Evolutionary conservation across 2,888 invertebrate species (phyloP), one percentile per base, ranked within the genome.

Genomic region (Druceiella hillmani): DNA sequence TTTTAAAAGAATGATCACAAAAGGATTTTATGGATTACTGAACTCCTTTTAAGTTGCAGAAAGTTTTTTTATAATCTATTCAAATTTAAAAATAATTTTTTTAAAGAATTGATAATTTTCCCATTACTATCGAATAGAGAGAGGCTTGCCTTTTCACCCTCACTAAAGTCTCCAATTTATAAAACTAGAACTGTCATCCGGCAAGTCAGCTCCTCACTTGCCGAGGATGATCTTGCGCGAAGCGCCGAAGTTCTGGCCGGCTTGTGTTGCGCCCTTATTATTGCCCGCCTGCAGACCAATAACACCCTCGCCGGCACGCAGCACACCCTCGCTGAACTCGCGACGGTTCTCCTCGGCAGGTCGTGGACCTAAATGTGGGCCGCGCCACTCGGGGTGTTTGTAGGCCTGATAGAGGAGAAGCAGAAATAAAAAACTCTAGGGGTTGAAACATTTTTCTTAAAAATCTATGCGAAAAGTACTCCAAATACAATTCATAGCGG

Each of bases 261-360:
- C 81, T 57, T 91, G 90, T 20, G 80, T 83, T 6, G 91, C 90
- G 9, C 85, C 79, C 52, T 84, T 84, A 66, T 92, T 92, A 48
- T 81, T 80, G 24, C 93, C 92, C 31, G 88, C 89, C 64, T 93
- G 92, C 3, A 92, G 76, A 12, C 88, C 87, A 51, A 92, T 92
- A 24, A 92, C 79, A 10, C 79, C 74, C 53, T 91, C 82, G 1
- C 91, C 88, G 14, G 91, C 90, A 20, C 86, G 73, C 34, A 93
- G 69, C 47, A 87, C 85, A 48, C 87, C 83, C 50, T 88, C 86
- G 38, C 82, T 79, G 71, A 87, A 92, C 33, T 86, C 81, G 3
- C 90, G 76, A 36, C 76, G 76, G 66, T 90, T 86, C 57, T 88
- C 88, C 53, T 91, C 90, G 4, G 90, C 76, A 29, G 93, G 93